These are phyloP conservation scores for Mesaphorura yosii DNA, from an alignment of 1,140 invertebrate species.

Conservation along the genomic window DNA sequence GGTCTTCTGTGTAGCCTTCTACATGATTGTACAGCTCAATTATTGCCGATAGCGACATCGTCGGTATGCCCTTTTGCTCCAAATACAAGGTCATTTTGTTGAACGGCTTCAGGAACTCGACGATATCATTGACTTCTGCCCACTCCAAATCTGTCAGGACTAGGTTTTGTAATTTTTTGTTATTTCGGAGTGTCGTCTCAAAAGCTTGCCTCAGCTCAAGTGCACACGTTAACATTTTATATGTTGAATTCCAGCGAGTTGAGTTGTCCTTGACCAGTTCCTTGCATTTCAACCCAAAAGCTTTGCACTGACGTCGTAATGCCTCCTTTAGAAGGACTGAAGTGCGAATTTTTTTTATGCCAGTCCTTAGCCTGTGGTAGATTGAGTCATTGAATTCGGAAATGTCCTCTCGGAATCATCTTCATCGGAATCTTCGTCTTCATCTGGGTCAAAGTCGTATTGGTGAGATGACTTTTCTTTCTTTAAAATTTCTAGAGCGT, in stretches of 20 bases:
- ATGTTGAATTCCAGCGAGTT: slow-evolving; percentile 35
- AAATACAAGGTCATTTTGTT: neutral
- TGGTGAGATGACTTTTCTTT: no score
- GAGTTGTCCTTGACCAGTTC: slow-evolving; percentile 18
- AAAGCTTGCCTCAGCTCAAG: slow-evolving; percentile 16
- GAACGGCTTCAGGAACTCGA: neutral
- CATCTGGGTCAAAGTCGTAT: no score
- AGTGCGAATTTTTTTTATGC: slow-evolving; percentile 4
- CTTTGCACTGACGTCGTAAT: slow-evolving; percentile 4
- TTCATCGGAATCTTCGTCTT: neutral
- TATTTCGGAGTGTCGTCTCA: neutral
- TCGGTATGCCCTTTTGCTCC: no score
- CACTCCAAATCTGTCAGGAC: neutral
- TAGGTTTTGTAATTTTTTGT: neutral
- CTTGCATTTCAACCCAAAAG: neutral
- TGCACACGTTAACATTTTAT: slow-evolving; percentile 33
- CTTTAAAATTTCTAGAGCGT: no score
- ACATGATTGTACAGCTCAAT: no score
- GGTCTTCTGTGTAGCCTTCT: no score
- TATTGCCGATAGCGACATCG: no score
- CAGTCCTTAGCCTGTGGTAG: no score
- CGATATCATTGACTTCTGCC: neutral
- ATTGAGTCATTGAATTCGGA: slow-evolving; percentile 1
- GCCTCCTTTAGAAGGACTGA: slow-evolving; percentile 3
- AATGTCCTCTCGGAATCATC: neutral